Percentiles rank a stretch among this genome's conserved stretches.
Conservation (phyloP, 1,140 invertebrate species). For the Chlorops oryzae region DNA sequence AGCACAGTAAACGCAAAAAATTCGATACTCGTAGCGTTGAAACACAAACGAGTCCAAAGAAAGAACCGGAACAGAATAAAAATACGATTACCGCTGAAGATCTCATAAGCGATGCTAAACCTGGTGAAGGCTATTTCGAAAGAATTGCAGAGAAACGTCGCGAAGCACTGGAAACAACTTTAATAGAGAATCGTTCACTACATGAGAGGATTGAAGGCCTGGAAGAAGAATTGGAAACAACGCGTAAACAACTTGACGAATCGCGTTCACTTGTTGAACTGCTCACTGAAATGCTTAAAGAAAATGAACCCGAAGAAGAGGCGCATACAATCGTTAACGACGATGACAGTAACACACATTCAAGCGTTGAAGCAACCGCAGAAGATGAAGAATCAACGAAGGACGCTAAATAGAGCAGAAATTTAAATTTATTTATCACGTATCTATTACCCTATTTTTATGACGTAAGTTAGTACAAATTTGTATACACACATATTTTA, state of each 20-base stretch:
- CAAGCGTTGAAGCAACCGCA: slow-evolving; percentile 1
- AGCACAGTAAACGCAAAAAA: slow-evolving; percentile 41
- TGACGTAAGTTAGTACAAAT: too few relatives aligned
- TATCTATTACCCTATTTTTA: too few relatives aligned
- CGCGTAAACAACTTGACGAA: slow-evolving; percentile 58
- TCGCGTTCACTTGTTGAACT: slow-evolving; percentile 55
- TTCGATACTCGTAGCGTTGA: slow-evolving; percentile 31
- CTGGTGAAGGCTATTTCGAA: slow-evolving; percentile 60
- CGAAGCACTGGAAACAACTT: slow-evolving; percentile 53
- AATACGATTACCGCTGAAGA: slow-evolving; percentile 44
- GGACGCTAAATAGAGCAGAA: too few relatives aligned
- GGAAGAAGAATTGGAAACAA: slow-evolving; percentile 56
- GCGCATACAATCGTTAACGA: slow-evolving; percentile 8
- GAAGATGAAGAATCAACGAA: too few relatives aligned
- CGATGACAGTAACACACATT: too few relatives aligned
- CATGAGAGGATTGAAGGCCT: slow-evolving; percentile 51
- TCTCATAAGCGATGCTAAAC: slow-evolving; percentile 53
- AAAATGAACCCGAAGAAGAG: slow-evolving; percentile 29
- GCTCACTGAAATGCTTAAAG: slow-evolving; percentile 52
- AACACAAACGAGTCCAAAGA: slow-evolving; percentile 29
- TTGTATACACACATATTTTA: too few relatives aligned
- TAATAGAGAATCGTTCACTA: slow-evolving; percentile 55
- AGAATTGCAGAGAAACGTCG: slow-evolving; percentile 57
- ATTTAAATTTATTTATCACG: too few relatives aligned
- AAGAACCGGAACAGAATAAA: slow-evolving; percentile 6